Conservation (phyloP, 2,113 vertebrate genomes). For the Stictonetta naevosa region DNA sequence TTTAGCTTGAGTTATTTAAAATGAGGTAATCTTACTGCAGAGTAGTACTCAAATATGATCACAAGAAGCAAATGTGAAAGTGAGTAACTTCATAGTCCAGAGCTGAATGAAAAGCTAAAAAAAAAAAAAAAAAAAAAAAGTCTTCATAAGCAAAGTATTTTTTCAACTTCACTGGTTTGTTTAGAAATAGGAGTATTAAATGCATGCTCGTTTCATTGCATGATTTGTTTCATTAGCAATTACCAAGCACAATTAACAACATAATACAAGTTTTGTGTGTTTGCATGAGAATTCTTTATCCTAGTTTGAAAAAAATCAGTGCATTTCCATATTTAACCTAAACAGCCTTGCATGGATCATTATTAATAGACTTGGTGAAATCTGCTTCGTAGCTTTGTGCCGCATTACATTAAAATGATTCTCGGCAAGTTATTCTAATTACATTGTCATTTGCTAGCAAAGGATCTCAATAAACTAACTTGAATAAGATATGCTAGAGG, state of each 20-base stretch:
- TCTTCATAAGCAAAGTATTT: background rate
- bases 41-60: background rate
- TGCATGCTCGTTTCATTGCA: slow-evolving; percentile 58
- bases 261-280: slow-evolving; percentile 10
- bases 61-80: background rate
- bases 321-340: slow-evolving; percentile 47
- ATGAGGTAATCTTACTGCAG: background rate
- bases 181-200: slow-evolving; percentile 1
- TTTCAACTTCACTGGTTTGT: background rate
- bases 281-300: slow-evolving; percentile 56
- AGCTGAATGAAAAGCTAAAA: background rate
- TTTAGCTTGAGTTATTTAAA: background rate
- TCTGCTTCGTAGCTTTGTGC: slow-evolving; percentile 75
- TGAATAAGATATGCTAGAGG: background rate
- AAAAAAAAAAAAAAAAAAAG: background rate
- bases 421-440: slow-evolving; percentile 34
- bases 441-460: slow-evolving; percentile 36
- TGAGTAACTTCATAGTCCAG: background rate
- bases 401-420: slow-evolving; percentile 44
- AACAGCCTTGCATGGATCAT: slow-evolving; percentile 63
- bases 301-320: background rate
- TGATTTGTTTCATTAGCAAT: slow-evolving; percentile 55
- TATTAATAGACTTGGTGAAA: slow-evolving; percentile 65
- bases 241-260: slow-evolving; percentile 53
- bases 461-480: slow-evolving; percentile 44